Percentiles rank a stretch among this genome's conserved stretches.
phyloP scores from a whole-genome alignment of 2,113 vertebrate species.

The Hemiscyllium ocellatum region DNA sequence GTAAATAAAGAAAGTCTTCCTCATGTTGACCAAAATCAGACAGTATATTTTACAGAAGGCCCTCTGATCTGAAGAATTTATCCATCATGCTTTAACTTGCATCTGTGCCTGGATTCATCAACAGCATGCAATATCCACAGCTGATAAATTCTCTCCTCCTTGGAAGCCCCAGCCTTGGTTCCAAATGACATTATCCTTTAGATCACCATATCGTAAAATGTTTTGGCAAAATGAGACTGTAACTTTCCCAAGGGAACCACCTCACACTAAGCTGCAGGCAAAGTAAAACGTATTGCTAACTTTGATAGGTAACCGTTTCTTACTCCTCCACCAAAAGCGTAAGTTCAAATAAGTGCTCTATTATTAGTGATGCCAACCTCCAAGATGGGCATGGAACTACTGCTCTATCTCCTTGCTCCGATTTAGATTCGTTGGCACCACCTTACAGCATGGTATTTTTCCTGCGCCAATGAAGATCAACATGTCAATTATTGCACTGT shows the following conservation, averaged over 20 bases:
- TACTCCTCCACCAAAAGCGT: neutral
- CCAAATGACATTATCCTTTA: neutral
- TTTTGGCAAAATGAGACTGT: neutral
- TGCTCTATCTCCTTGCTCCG: too few species aligned
- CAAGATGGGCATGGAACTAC: neutral
- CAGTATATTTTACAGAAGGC: neutral
- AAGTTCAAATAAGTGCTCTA: neutral
- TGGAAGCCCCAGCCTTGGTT: neutral
- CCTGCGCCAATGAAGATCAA: neutral
- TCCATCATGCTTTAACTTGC: neutral
- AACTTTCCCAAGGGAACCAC: neutral
- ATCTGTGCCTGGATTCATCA: neutral
- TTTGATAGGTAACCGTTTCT: neutral
- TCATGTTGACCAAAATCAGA: neutral
- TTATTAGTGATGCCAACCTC: neutral
- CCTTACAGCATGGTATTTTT: neutral
- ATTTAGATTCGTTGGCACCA: neutral
- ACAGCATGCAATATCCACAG: too few species aligned
- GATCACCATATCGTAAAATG: neutral
- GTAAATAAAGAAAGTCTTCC: neutral
- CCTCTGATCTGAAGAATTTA: neutral
- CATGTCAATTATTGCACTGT: neutral
- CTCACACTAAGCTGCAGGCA: neutral
- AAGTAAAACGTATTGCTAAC: neutral
- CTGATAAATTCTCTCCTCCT: neutral